Evolutionary conservation across 2,888 invertebrate genomes (phyloP), one percentile per base, ranked within the genome.

Genomic region (Nasonovia ribisnigri): DNA sequence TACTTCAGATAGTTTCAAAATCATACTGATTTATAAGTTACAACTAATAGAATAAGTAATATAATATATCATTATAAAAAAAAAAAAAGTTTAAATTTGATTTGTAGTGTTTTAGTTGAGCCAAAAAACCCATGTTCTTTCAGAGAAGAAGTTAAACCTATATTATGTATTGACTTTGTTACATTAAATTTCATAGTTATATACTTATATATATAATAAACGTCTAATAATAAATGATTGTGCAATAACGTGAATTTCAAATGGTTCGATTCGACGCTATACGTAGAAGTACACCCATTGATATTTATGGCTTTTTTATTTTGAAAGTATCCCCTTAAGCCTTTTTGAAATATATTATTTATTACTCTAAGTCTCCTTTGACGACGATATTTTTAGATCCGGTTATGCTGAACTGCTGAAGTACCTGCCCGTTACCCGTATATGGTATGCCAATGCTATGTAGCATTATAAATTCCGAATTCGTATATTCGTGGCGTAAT

Each of bases 281-380:
- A 54, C 3, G 77, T 77, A 77, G 20, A 77, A 77, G 8, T 36
- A 36, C 77, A 77, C 77, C 77, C 77, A 42, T 20, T 36, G 77
- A 77, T 77, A 77, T 77, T 77, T 77, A 77, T 77, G 36, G 87
- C 48, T n/a, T 36, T 51, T 86, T 88, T 88, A 88, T 88, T 51
- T 51, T 48, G 36, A 88, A 88, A 51, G 10, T 51, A 88, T 88
- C 51, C 36, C 88, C n/a, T 51, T 36, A 88, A 88, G 51, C 51
- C 24, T 88, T n/a, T 51, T 36, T 51, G 51, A 51, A 51, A 88
- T 36, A 24, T 36, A 10, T 51, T 88, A 51, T 88, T 88, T 88
- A 88, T 88, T 24, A 36, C 36, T 24, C 36, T 42, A 20, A 77
- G 77, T 77, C 77, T 77, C 77, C 77, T 77, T 77, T 77, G 77